Base-by-base conservation (phyloP, 2,797 vertebrate species). In the Rhynchonycteris naso region DNA sequence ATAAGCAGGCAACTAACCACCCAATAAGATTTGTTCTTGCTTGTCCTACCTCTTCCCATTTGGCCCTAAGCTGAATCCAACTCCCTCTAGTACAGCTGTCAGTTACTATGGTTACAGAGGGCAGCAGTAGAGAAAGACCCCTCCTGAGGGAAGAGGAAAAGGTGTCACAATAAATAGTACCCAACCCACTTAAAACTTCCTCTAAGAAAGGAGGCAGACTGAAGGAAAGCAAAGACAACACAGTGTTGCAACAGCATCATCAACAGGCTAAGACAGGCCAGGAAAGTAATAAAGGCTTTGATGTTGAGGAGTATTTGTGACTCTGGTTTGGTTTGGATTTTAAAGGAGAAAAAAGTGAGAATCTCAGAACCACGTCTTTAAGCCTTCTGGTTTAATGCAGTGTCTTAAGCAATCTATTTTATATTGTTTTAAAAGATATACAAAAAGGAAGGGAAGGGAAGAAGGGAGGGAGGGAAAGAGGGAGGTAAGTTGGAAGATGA, bases 61-160 rank as follows among this genome's bases (percentile, higher is more conserved):
- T 94, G 54, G 88, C 69, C 72, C 76, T 47, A 93, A 94, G 80
- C 80, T 81, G 63, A 88, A 91, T 65, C 92, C 30, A 94, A 50
- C 90, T 91, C 81, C 88, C 87, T 93, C 61, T 65, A 90, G 83
- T 35, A 74, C 19, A 82, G 65, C 50, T 89, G 75, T 35, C 61
- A 75, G 84, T 94, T 69, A 56, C 88, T 94, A 94, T 52, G 79
- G 80, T 61, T 94, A 97, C 92, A 83, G 69, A 65, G 54, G 68
- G 24, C n/a, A 13, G 28, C 19, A 80, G 47, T 63, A 80, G 38
- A 84, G 35, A 54, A 86, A 75, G n/a, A 92, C 59, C 61, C 72
- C 74, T 58, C 56, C 38, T 50, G 54, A 91, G 43, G 43, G 4
- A 94, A 87, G 24, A 90, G 28, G 50, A 72, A 89, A 90, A 75